phyloP scores from a whole-genome alignment of 1,140 invertebrate species.

The Sitobion miscanthi region DNA sequence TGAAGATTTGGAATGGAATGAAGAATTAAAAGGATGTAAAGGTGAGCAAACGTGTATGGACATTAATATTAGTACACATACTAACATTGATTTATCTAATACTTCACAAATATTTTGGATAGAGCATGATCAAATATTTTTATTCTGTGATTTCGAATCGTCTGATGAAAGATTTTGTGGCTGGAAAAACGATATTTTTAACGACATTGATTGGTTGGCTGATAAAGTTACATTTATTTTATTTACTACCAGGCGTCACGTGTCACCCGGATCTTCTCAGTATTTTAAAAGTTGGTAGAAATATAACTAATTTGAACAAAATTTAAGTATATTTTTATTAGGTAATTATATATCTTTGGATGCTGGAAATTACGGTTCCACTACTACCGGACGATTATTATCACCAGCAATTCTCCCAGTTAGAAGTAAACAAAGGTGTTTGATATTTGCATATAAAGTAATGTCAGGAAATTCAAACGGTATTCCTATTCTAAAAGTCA shows the following conservation, averaged over 20 bases:
- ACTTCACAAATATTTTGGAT: background rate
- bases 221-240: slow-evolving; percentile 32
- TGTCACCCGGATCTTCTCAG: slow-evolving; percentile 28
- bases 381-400: background rate
- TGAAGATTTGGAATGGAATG: background rate
- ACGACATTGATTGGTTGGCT: slow-evolving; percentile 47
- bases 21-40: slow-evolving; percentile 1
- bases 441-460: slow-evolving; percentile 43
- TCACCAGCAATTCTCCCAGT: background rate
- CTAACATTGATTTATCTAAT: background rate
- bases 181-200: slow-evolving; percentile 45
- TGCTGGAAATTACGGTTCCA: background rate
- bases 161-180: slow-evolving; percentile 49
- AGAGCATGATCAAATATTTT: background rate
- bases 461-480: background rate
- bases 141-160: slow-evolving; percentile 43
- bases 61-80: background rate
- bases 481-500: background rate
- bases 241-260: slow-evolving; percentile 7
- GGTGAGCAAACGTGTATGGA: background rate
- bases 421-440: slow-evolving; percentile 32
- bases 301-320: background rate
- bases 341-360: slow-evolving; percentile 49
- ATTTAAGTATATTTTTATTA: background rate
- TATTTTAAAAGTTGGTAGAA: slow-evolving; percentile 30